Base-by-base conservation (phyloP, 2,797 vertebrate species). In the Sitta carolinensis region DNA sequence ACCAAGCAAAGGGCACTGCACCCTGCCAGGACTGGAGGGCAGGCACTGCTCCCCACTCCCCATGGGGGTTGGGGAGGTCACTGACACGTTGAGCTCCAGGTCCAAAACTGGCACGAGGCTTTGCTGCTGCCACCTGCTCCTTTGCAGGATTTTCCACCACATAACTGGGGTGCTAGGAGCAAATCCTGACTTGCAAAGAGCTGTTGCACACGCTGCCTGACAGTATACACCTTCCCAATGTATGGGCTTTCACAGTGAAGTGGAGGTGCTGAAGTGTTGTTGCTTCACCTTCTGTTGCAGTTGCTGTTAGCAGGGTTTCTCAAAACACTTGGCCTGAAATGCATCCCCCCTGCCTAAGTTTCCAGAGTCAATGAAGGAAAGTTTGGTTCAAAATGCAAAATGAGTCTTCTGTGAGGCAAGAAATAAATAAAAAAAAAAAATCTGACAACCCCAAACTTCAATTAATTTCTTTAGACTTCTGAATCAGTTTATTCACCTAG, bases 301-400 rank as follows among this genome's bases (percentile, higher is more conserved):
- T 58, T 59, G 30, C 79, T 90, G 75, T 87, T 50, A 76, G 77
- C 62, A 85, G 78, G 42, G 50, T 58, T 61, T 69, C 84, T 76
- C 66, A 64, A 85, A 93, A 79, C 57, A 27, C 52, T 69, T 72
- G 72, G 59, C 73, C 76, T 93, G 75, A 92, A 91, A 91, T 72
- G 59, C 54, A 72, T 47, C 25, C 32, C 13, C 40, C 47, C n/a
- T 58, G 26, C 75, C 54, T 52, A 48, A 52, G 32, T 63, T 85
- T 58, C 20, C 64, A 57, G 55, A 87, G n/a, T 32, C 67, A 80
- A 6, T 3, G 32, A 34, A 74, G 72, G 27, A 20, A 58, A 77
- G 20, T 74, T 69, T 15, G 25, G 30, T 58, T 70, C 36, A 40
- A 88, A 93, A 66, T 30, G 29, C 12, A 68, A 68, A 54, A 38